These are phyloP conservation scores for Megalops atlanticus DNA, from an alignment of 2,113 vertebrate species.

Conservation along the genomic window DNA sequence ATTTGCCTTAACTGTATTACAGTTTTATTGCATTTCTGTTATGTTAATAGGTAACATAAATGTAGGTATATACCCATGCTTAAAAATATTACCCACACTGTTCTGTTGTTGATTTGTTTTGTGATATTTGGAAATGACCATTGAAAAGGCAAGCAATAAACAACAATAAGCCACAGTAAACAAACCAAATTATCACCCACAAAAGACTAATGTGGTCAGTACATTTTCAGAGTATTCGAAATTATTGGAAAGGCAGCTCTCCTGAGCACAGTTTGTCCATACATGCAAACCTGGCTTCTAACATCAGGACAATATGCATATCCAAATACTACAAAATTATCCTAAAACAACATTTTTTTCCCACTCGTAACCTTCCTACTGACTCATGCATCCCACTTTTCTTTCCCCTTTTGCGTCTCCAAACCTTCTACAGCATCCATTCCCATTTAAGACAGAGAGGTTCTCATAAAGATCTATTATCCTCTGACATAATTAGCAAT, in stretches of 20 bases:
- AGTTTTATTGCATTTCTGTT: too few species aligned
- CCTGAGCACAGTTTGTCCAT: too few species aligned
- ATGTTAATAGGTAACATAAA: too few species aligned
- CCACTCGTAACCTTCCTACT: neutral
- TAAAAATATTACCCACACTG: too few species aligned
- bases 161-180: neutral
- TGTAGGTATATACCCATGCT: too few species aligned
- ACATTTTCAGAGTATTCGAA: neutral
- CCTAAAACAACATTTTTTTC: neutral
- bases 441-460: neutral
- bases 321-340: neutral
- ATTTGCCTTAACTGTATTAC: too few species aligned
- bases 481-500: slow-evolving; percentile 10
- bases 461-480: slow-evolving; percentile 13
- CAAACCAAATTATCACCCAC: neutral
- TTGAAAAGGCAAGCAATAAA: too few species aligned
- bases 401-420: neutral
- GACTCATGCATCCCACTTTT: neutral
- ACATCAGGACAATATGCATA: neutral
- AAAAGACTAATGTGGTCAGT: neutral
- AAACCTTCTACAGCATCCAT: neutral
- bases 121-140: neutral
- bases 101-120: neutral
- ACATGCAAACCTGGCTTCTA: neutral
- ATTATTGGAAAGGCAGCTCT: neutral